Base-by-base conservation (phyloP, 2,888 invertebrate genomes). In the Schizaphis graminum region DNA sequence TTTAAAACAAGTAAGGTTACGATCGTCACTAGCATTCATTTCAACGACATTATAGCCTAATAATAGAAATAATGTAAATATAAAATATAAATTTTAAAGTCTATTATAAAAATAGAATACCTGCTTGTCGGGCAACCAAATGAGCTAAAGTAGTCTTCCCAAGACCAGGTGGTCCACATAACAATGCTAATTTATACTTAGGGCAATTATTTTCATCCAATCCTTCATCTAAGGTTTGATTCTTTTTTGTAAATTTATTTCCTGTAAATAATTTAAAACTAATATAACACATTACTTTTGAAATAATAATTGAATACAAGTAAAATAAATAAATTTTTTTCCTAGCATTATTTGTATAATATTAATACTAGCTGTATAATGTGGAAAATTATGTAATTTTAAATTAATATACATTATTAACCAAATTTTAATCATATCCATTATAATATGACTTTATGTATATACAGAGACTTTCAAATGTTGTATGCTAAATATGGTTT, bases 141-240 rank as follows among this genome's bases (percentile, higher is more conserved):
- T 99, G 99, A 0, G 99, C 99, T 91, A 99, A 96, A 0, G 99
- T 99, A 0, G 99, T 99, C 96, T 99, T 99, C 56, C 99, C 99
- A 13, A 98, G 96, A 90, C 99, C 99, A 0, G 99, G 99, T 1
- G 99, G 98, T 0, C 99, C 99, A 96, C 98, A 98, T 41, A 99
- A 96, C 94, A 99, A 96, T 1, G 98, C 98, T 95, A 99, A 96
- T 96, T 98, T 98, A 95, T 97, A 97, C 94, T 97, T 96, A 0
- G 98, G 98, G 88, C 98, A 96, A 0, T 98, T 98, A 95, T 97
- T 96, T 61, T 97, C 97, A 95, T 98, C 99, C 91, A 98, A 95
- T 95, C 98, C 97, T 3, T 97, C 97, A 95, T 97, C 97, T 0
- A 96, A 95, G 84, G 97, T 96, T 95, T 96, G 96, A 93, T 91